A percentile compares a stretch with the other conserved stretches of the same genome.
Conservation (phyloP, 1,140 invertebrate genomes). For the Drosophila pandora region DNA sequence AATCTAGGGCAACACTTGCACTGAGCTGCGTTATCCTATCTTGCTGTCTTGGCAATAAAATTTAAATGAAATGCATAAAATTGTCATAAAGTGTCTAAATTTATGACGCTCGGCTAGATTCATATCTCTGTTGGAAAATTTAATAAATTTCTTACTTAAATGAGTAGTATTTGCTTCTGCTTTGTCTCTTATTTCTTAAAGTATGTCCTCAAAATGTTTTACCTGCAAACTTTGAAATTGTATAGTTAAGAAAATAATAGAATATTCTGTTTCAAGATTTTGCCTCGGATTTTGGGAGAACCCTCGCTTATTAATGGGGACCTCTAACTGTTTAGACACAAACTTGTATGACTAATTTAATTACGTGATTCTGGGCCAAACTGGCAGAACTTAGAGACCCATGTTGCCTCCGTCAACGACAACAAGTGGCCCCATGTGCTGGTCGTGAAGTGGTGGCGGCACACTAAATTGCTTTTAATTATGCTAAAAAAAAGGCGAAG, state of each 20-base stretch:
- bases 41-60: not conserved
- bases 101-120: conserved; percentile 24
- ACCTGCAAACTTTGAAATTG: not conserved
- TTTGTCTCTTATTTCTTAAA: not conserved
- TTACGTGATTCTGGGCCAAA: conserved; percentile 20
- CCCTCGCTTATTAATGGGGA: conserved; percentile 14
- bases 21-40: conserved; percentile 4
- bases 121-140: not conserved
- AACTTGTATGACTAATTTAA: conserved; percentile 52
- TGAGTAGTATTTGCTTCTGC: not conserved
- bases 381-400: conserved; percentile 17
- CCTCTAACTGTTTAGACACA: not conserved
- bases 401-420: conserved; percentile 6
- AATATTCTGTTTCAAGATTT: not conserved
- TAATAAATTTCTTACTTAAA: conserved; percentile 13
- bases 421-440: conserved; percentile 56
- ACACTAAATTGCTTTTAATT: conserved; percentile 66
- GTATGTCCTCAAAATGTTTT: not conserved
- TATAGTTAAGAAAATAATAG: not conserved
- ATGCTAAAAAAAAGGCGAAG: conserved; percentile 47
- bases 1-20: not conserved
- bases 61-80: conserved; percentile 56
- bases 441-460: conserved; percentile 47
- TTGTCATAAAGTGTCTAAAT: conserved; percentile 41
- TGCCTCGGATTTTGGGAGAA: not conserved